phyloP scores from a whole-genome alignment of 1,140 invertebrate species.

The Trichonephila clavipes region DNA sequence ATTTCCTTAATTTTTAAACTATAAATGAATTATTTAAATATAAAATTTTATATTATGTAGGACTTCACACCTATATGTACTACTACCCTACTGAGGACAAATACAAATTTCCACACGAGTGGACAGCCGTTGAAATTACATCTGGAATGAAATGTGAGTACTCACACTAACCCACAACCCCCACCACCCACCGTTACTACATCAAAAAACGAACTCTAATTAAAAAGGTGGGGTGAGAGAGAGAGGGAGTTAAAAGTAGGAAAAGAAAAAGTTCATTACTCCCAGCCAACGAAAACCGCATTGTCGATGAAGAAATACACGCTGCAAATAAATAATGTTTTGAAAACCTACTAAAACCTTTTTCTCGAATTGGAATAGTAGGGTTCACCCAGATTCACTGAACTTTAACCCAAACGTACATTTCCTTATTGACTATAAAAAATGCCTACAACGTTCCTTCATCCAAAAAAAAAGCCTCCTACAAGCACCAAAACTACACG shows the following conservation, averaged over 20 bases:
- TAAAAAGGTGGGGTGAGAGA: constrained; percentile 27
- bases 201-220: constrained; percentile 33
- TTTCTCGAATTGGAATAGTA: constrained; percentile 44
- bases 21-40: no score
- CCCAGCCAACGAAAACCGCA: constrained; percentile 1
- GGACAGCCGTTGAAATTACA: constrained; percentile 1
- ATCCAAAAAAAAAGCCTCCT: constrained; percentile 19
- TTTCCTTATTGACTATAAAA: constrained; percentile 75
- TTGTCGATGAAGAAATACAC: constrained; percentile 43
- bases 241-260: neutral
- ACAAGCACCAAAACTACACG: constrained; percentile 43
- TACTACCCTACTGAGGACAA: neutral
- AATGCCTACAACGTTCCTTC: neutral
- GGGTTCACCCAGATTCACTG: constrained; percentile 70
- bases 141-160: neutral
- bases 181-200: constrained; percentile 19
- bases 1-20: no score
- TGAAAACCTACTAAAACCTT: constrained; percentile 60
- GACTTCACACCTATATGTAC: neutral
- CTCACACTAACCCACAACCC: neutral
- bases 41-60: no score
- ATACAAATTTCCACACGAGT: neutral
- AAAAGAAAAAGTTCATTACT: constrained; percentile 51
- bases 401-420: constrained; percentile 69
- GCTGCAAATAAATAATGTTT: constrained; percentile 56